A percentile compares a stretch with the other conserved stretches of the same genome.
Conservation (phyloP, 2,888 invertebrate genomes). For the Nomada flava region DNA sequence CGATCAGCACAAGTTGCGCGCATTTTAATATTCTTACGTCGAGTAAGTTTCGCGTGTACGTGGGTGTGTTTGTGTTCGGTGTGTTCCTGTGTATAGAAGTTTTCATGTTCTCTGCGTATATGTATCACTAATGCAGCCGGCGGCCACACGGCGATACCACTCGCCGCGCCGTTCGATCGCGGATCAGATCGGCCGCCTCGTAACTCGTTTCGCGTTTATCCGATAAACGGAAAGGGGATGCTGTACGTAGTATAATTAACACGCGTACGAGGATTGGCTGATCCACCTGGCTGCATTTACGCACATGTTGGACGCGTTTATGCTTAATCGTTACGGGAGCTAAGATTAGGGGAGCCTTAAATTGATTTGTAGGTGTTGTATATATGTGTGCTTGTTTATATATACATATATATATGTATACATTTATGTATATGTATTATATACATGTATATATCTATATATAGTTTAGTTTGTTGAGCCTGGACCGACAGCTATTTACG, state of each 20-base stretch:
- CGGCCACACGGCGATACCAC: constrained; percentile 1
- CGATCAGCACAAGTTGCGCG: constrained; percentile 82
- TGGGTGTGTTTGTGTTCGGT: constrained; percentile 50
- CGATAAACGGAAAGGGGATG: constrained; percentile 58
- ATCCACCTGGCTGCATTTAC: constrained; percentile 62
- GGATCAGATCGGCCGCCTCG: constrained; percentile 58
- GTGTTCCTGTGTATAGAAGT: constrained; percentile 53
- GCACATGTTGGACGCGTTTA: constrained; percentile 53
- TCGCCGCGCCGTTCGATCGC: constrained; percentile 23
- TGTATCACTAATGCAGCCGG: constrained; percentile 53
- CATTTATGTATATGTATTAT: constrained; percentile 6
- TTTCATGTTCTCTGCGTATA: constrained; percentile 58
- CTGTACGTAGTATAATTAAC: constrained; percentile 53
- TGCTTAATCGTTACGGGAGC: constrained; percentile 72
- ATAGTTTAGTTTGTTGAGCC: constrained; percentile 77
- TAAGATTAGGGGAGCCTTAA: constrained; percentile 80
- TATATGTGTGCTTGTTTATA: not conserved
- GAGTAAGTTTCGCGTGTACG: constrained; percentile 62
- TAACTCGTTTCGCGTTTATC: constrained; percentile 44
- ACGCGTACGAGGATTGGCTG: constrained; percentile 50
- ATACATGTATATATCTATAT: constrained; percentile 45
- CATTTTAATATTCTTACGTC: constrained; percentile 64
- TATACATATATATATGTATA: not conserved
- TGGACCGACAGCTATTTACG: constrained; percentile 39
- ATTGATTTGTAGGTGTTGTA: constrained; percentile 63